Base-by-base conservation (phyloP, 2,888 invertebrate genomes). In the Microchrysa polita region DNA sequence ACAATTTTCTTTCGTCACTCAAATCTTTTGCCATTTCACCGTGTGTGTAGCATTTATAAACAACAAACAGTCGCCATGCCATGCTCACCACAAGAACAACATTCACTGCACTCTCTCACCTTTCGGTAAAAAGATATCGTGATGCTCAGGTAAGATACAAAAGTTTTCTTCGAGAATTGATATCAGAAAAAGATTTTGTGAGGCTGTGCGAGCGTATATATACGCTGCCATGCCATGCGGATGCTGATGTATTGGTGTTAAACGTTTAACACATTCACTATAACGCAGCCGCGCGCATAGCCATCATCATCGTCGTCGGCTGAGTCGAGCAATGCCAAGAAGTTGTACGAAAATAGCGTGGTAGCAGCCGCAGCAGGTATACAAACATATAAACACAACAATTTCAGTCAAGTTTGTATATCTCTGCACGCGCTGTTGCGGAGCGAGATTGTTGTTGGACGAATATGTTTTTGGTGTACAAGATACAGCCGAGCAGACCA, bases 81-180 rank as follows among this genome's bases (percentile, higher is more conserved):
- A n/a, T n/a, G n/a, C 27, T 34, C 27, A 5, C 2, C 65, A 5
- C 65, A 44, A 48, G 65, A 44, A 48, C 5, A 65, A 65, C 65
- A 44, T 34, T 55, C 69, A 18, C 69, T 69, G 65, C 34, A 65
- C 65, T 65, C 65, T 65, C 65, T 65, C 65, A 65, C 65, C 65
- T 67, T 40, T 20, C 20, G 52, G 27, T n/a, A 7, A 34, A 18
- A 55, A 69, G 69, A 69, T 69, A 69, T 57, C 69, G 69, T 57
- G 69, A 69, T 69, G 55, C 55, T 40, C 69, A 69, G 69, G 69
- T 69, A 69, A 69, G 69, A 69, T 55, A 69, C 40, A 69, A 69
- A 40, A 57, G n/a, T 65, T 44, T 44, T 65, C 22, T 18, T 12
- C 34, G 5, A 14, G 18, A 61, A 14, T 5, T 48, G 14, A 48